Percentiles rank a stretch among this genome's conserved stretches.
Conservation (phyloP, 2,797 vertebrate species). For the Botia kubotai region DNA sequence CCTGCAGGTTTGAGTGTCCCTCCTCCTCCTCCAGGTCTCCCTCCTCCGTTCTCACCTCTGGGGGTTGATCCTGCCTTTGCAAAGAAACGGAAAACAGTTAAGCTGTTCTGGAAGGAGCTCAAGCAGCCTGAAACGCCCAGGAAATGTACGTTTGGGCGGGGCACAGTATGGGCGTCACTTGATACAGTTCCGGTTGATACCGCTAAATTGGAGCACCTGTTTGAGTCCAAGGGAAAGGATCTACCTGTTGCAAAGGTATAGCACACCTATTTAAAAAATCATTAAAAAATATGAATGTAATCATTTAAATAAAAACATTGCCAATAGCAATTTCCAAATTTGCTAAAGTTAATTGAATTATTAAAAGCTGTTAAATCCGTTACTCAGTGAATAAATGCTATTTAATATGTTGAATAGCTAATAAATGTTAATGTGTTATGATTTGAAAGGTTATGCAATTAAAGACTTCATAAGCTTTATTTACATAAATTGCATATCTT, state of each 20-base stretch:
- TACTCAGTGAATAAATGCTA: neutral
- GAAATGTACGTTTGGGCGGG: slow-evolving; percentile 83
- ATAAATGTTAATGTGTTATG: neutral
- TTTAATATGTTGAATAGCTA: neutral
- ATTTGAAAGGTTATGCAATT: neutral
- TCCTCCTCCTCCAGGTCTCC: slow-evolving; percentile 52
- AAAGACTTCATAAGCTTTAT: neutral
- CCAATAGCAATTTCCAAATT: too few relatives aligned
- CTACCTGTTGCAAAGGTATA: slow-evolving; percentile 84
- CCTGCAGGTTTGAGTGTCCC: slow-evolving; percentile 12
- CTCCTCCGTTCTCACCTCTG: slow-evolving; percentile 52
- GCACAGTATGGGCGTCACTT: slow-evolving; percentile 90
- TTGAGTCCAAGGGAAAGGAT: slow-evolving; percentile 93
- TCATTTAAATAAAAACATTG: neutral
- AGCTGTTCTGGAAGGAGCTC: slow-evolving; percentile 95
- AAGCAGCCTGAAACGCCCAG: slow-evolving; percentile 78
- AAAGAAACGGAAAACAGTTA: slow-evolving; percentile 92
- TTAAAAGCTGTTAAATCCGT: neutral
- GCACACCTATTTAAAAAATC: neutral
- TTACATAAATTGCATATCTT: neutral
- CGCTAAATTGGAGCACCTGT: slow-evolving; percentile 89
- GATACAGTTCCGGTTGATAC: slow-evolving; percentile 87
- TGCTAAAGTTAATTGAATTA: neutral
- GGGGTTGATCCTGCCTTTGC: slow-evolving; percentile 34
- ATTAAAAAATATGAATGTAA: neutral